phyloP scores from a whole-genome alignment of 2,888 invertebrate species.

The Cosmia pyralina region DNA sequence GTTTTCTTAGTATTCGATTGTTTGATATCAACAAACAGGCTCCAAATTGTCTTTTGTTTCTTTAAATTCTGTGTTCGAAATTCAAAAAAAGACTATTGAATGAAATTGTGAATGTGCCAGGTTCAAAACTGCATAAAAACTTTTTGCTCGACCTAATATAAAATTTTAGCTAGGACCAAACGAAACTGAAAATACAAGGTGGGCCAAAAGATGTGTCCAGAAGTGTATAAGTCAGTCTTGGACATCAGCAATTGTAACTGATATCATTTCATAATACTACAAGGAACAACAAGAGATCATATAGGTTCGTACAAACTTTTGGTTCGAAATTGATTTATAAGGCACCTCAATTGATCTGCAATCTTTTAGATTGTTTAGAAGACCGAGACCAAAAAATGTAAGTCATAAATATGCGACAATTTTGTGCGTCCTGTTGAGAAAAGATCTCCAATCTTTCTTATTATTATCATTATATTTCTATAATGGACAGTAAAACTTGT shows the following conservation, averaged over 20 bases:
- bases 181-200: no score
- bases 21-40: no score
- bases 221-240: slow-evolving; percentile 85
- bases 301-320: slow-evolving; percentile 69
- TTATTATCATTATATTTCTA: slow-evolving; percentile 20
- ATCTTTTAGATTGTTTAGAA: slow-evolving; percentile 40
- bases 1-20: no score
- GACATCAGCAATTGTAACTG: slow-evolving; percentile 70
- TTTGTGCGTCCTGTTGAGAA: slow-evolving; percentile 14
- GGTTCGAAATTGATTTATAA: slow-evolving; percentile 66
- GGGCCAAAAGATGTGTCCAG: no score
- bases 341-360: slow-evolving; percentile 74
- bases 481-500: neutral
- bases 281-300: slow-evolving; percentile 87
- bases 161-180: no score
- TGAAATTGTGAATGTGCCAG: no score
- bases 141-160: no score
- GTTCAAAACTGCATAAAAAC: no score
- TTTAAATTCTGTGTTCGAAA: no score
- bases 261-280: slow-evolving; percentile 76
- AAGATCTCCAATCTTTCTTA: slow-evolving; percentile 16
- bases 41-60: no score
- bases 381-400: slow-evolving; percentile 38
- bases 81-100: no score
- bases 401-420: slow-evolving; percentile 19